These are phyloP conservation scores for Andrena praecox DNA, from an alignment of 2,888 invertebrate genomes.

Conservation along the genomic window DNA sequence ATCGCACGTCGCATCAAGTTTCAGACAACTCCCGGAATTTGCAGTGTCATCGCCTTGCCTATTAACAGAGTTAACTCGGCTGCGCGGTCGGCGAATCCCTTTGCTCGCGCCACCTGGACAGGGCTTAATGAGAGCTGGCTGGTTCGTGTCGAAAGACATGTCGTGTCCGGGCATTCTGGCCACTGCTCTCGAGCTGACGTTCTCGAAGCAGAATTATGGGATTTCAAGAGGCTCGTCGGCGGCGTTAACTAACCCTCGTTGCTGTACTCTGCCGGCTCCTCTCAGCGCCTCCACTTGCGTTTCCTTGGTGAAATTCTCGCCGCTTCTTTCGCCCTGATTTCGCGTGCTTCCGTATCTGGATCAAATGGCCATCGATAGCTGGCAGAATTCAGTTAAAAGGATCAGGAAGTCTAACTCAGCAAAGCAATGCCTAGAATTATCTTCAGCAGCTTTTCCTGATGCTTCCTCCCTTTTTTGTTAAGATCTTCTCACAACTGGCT, in stretches of 20 bases:
- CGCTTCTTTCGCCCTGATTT: no score
- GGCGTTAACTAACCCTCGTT: no score
- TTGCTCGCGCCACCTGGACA: slow-evolving; percentile 31
- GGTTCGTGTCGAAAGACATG: slow-evolving; percentile 35
- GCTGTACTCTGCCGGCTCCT: no score
- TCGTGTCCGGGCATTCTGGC: slow-evolving; percentile 34
- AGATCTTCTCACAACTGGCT: not conserved
- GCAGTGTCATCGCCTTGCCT: slow-evolving; percentile 20
- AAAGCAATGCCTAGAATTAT: no score
- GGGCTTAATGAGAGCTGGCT: slow-evolving; percentile 47
- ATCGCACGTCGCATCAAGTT: not conserved
- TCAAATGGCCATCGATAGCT: no score
- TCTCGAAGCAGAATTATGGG: slow-evolving; percentile 27
- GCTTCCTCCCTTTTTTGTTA: not conserved
- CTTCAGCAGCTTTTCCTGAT: no score
- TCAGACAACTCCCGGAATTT: slow-evolving; percentile 27
- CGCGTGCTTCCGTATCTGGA: no score
- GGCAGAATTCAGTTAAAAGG: no score
- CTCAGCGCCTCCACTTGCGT: not conserved
- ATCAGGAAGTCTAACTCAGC: no score
- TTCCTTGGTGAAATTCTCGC: not conserved
- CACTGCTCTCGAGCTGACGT: not conserved
- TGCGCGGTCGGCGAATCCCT: slow-evolving; percentile 32
- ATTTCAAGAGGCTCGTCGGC: not conserved
- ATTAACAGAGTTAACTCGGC: slow-evolving; percentile 37